Percentiles rank a stretch among this genome's conserved stretches.
These are phyloP conservation scores for Bursaphelenchus mucronatus DNA, from an alignment of 1,140 invertebrate genomes.

Conservation along the genomic window DNA sequence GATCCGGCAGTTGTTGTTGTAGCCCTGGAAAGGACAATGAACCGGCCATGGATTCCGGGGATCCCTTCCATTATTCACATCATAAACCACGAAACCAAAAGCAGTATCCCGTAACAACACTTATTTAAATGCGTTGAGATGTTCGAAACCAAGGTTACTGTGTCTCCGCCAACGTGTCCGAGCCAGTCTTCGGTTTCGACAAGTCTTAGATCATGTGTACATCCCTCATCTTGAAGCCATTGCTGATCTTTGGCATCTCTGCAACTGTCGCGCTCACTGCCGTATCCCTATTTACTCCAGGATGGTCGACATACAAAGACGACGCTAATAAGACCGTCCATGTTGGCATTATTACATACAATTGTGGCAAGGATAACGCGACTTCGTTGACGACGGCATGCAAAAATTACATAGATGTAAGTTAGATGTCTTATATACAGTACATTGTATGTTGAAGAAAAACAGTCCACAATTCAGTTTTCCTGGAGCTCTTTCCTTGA, in stretches of 20 bases:
- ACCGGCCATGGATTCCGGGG: too few species aligned
- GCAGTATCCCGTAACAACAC: background rate
- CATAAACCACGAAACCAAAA: too few species aligned
- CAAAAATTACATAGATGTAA: conserved; percentile 8
- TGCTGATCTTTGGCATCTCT: conserved; percentile 3
- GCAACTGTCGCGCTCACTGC: conserved; percentile 8
- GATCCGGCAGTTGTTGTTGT: too few species aligned
- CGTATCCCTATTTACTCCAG: conserved; percentile 12
- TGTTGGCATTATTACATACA: conserved; percentile 3
- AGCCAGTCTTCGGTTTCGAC: too few species aligned
- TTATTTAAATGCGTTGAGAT: too few species aligned
- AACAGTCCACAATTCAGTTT: too few species aligned
- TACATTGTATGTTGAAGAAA: too few species aligned
- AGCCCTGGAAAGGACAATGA: too few species aligned
- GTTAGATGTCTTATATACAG: background rate
- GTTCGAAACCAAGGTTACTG: too few species aligned
- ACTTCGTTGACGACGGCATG: conserved; percentile 8
- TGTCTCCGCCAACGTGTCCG: too few species aligned
- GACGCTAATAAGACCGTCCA: background rate
- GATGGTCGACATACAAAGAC: conserved; percentile 1
- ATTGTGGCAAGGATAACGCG: conserved; percentile 7
- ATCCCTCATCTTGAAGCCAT: conserved; percentile 13
- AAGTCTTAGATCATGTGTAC: conserved; percentile 7
- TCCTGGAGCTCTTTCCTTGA: too few species aligned
- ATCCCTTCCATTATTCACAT: too few species aligned